These are phyloP conservation scores for Craseonycteris thonglongyai DNA, from an alignment of 2,113 vertebrate genomes.

Conservation along the genomic window DNA sequence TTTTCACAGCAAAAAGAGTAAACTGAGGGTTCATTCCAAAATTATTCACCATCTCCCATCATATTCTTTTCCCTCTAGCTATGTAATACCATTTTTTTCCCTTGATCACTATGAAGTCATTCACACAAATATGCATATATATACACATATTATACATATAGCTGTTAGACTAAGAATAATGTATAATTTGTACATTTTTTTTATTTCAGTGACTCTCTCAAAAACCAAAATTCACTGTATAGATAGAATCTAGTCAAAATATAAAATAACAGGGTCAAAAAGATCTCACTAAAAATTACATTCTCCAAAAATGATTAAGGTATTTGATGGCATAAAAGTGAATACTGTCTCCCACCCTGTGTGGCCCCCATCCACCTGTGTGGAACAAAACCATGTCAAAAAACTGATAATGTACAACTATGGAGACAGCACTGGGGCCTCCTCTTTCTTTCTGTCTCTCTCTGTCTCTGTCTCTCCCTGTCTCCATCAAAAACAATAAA, in stretches of 20 bases:
- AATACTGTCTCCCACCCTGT: background rate
- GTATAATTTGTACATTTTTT: background rate
- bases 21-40: background rate
- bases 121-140: background rate
- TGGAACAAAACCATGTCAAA: too few relatives aligned
- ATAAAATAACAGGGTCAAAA: background rate
- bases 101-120: background rate
- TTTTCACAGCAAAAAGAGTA: background rate
- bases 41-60: background rate
- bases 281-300: background rate
- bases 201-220: background rate
- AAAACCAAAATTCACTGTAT: background rate
- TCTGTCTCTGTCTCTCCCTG: too few relatives aligned
- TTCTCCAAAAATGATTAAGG: background rate
- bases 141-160: background rate
- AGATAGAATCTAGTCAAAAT: background rate
- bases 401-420: too few relatives aligned
- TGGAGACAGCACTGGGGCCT: too few relatives aligned
- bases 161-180: background rate
- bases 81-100: background rate
- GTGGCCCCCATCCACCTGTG: too few relatives aligned
- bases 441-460: too few relatives aligned
- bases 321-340: background rate
- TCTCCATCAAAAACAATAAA: too few relatives aligned
- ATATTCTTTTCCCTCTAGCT: background rate